A percentile compares a stretch with the other conserved stretches of the same genome.
These are phyloP conservation scores for Hipparchia semele DNA, from an alignment of 2,888 invertebrate genomes.

Conservation along the genomic window DNA sequence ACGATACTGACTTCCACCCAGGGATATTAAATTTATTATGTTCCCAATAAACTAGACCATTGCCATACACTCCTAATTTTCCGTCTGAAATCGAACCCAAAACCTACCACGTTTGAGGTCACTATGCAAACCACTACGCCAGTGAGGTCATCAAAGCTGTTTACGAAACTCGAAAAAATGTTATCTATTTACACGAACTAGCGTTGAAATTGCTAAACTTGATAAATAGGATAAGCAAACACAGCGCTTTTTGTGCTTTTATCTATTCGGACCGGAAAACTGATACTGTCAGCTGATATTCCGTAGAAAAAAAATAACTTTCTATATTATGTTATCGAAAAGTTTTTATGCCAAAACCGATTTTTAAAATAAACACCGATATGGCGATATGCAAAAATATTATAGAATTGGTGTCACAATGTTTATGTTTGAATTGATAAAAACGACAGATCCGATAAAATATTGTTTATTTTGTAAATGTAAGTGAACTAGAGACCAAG, in stretches of 20 bases:
- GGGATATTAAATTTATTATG: no score
- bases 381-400: slow-evolving; percentile 30
- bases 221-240: slow-evolving; percentile 33
- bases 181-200: slow-evolving; percentile 28
- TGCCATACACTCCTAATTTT: not conserved
- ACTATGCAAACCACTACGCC: not conserved
- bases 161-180: slow-evolving; percentile 8
- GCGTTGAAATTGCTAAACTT: slow-evolving; percentile 29
- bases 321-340: slow-evolving; percentile 27
- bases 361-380: slow-evolving; percentile 31
- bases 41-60: no score
- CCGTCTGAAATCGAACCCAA: not conserved
- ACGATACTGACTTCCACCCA: no score
- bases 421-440: not conserved
- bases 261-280: slow-evolving; percentile 40
- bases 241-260: slow-evolving; percentile 30
- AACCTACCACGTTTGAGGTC: not conserved
- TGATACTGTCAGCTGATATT: slow-evolving; percentile 38
- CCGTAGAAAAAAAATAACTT: slow-evolving; percentile 27
- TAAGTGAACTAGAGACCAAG: not conserved
- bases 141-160: not conserved
- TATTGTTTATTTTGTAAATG: not conserved
- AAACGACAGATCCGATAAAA: not conserved
- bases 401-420: slow-evolving; percentile 14
- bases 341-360: slow-evolving; percentile 23